Percentiles rank a stretch among this genome's conserved stretches.
Conservation (phyloP, 2,888 invertebrate genomes). For the Nowickia ferox region DNA sequence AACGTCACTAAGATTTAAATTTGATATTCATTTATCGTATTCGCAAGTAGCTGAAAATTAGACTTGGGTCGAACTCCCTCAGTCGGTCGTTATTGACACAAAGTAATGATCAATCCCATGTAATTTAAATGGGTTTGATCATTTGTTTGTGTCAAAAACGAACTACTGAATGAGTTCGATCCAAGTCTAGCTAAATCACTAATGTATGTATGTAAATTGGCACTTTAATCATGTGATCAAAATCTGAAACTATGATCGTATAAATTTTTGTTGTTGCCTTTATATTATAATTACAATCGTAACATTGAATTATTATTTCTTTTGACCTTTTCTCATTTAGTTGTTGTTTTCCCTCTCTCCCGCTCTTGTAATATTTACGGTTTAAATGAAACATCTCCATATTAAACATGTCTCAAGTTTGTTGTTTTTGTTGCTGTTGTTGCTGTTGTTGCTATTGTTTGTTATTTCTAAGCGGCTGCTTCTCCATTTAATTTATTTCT, state of each 20-base stretch:
- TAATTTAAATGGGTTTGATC: no score
- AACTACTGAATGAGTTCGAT: no score
- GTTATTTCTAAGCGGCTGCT: background rate
- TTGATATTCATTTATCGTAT: no score
- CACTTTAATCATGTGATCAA: background rate
- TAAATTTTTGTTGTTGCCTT: background rate
- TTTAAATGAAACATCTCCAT: background rate
- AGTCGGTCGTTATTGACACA: no score
- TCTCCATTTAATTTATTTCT: background rate
- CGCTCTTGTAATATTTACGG: background rate
- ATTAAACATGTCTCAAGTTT: background rate
- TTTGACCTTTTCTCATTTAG: conserved; percentile 8
- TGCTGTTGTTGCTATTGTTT: background rate
- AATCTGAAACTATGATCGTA: background rate
- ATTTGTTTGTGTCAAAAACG: no score
- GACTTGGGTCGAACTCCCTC: no score
- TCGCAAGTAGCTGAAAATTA: no score
- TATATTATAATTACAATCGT: background rate
- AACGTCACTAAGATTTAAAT: no score
- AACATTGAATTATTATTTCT: conserved; percentile 22
- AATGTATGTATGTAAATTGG: background rate
- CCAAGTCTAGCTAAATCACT: no score
- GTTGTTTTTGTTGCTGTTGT: background rate
- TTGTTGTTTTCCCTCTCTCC: background rate
- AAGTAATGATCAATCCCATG: no score